Evolutionary conservation across 2,113 vertebrate genomes (phyloP).

Genomic region (Thalassarche chlororhynchos): DNA sequence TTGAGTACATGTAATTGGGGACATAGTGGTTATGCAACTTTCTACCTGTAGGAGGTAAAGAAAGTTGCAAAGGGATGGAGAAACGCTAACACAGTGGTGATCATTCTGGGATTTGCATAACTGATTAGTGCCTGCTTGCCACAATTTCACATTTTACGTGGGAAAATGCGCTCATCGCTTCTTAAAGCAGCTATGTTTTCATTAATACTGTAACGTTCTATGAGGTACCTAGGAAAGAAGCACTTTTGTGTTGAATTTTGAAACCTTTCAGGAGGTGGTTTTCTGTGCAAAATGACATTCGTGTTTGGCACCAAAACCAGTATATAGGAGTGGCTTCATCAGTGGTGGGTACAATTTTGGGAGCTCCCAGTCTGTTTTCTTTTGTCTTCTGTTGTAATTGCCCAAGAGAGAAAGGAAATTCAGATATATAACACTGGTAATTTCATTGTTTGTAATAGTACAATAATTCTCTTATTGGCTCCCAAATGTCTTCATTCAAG

Average conservation of each 20-base stretch:
- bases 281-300: neutral
- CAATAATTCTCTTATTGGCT: neutral
- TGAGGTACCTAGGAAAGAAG: neutral
- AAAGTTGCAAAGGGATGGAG: neutral
- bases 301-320: neutral
- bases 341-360: neutral
- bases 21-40: neutral
- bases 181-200: neutral
- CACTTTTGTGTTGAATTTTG: neutral
- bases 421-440: neutral
- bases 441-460: neutral
- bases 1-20: neutral
- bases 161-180: neutral
- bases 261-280: neutral
- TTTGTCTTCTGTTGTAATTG: neutral
- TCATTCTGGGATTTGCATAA: neutral
- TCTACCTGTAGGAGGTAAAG: neutral
- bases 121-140: neutral
- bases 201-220: neutral
- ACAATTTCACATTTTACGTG: neutral
- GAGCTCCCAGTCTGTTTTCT: neutral
- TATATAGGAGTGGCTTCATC: neutral
- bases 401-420: neutral
- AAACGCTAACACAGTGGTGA: neutral
- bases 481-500: neutral